Base-by-base conservation (phyloP, 1,140 invertebrate genomes). In the Drosophila bifasciata region DNA sequence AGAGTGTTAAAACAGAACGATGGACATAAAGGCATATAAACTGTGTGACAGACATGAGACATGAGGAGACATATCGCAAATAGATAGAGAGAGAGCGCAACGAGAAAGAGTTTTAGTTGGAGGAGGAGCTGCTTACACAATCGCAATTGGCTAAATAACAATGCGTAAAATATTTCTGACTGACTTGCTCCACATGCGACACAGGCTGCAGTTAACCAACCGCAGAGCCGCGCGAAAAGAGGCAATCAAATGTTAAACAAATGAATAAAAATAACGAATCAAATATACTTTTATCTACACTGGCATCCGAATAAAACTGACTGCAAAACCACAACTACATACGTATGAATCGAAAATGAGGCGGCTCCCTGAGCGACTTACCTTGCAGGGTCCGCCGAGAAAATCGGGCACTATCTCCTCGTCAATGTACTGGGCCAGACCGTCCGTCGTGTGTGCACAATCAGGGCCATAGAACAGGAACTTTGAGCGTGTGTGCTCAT, bases 401-500 rank as follows among this genome's bases (percentile, higher is more conserved):
- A 99, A 99, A 91, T 98, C 97, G 0, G 97, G 98, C 68, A 99
- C 95, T 77, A 95, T 95, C 79, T 98, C 95, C 76, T 95, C 93
- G 43, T 96, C 95, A 46, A 99, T 97, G 84, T 97, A 98, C 90
- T 98, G 96, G 16, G 94, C 93, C 2, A 99, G 93, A 5, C 97
- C 97, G 17, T 97, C 97, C 2, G 93, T 93, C 86, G 94, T 94
- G 78, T 96, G 94, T 85, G 96, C 97, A 92, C 97, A 96, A 88
- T 96, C 97, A 25, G 96, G 97, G 46, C 96, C 97, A 92, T 97
- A 98, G 89, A 98, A 97, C 91, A 98, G 93, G 91, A 99, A 99
- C 92, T 99, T 99, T 59, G 96, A 96, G 66, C 98, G 94, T 0
- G 98, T 99, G 80, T 97, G 97, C 91, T 99, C 98, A 93, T 99